Evolutionary conservation across 2,888 invertebrate genomes (phyloP), one percentile per base, ranked within the genome.

Genomic region (Acanthosepion pharaonis): DNA sequence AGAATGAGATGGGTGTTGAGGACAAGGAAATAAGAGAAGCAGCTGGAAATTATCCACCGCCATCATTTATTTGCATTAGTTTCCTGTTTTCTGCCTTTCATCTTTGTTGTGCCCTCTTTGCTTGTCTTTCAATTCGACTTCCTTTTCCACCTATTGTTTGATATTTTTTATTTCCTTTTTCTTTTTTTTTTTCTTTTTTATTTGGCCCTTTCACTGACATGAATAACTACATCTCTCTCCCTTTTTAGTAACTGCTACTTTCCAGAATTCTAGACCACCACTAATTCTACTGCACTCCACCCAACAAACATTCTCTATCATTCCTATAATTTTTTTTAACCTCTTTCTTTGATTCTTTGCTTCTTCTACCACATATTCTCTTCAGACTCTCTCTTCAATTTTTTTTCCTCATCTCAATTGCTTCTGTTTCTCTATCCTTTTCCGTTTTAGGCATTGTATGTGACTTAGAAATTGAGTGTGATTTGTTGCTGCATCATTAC

Each of bases 111-210:
- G n/a, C 15, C 15, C 33, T 78, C 78, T 78, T 78, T n/a, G n/a
- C 33, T 78, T n/a, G 15, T 78, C 28, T 28, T 78, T 78, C 15
- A 78, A 78, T n/a, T n/a, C 78, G 11, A 78, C 18, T 78, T 78
- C 78, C 78, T 78, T 78, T 59, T 78, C n/a, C 78, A 78, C n/a
- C 78, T 33, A 78, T 78, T 78, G 78, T 78, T 78, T n/a, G n/a
- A 51, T 51, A 5, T 51, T 5, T 5, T 15, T 11, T 18, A 11
- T n/a, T 33, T n/a, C 11, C 0, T n/a, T 3, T 33, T 78, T 18
- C 25, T 0, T 23, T 23, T 59, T 5, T 78, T n/a, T n/a, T n/a
- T 8, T n/a, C n/a, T 78, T 42, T 42, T 1, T 1, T 42, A 42
- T 42, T 3, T 2, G 2, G 42, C n/a, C n/a, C n/a, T 9, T 11